Evolutionary conservation across 2,113 vertebrate genomes (phyloP), one percentile per base, ranked within the genome.

Genomic region (Eleginops maclovinus): DNA sequence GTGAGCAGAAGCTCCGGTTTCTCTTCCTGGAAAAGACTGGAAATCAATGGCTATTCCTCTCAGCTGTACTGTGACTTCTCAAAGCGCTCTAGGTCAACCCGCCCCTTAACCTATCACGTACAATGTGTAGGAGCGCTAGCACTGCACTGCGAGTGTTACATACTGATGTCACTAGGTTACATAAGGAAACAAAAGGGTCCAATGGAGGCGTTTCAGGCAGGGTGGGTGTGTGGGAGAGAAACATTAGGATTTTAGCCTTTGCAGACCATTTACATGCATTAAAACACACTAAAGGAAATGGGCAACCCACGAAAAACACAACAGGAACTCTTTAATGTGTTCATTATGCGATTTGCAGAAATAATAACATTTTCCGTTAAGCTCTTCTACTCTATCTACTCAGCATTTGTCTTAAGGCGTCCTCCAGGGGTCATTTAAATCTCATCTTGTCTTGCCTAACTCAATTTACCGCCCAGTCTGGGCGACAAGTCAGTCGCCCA

Each of bases 371-470:
- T 3, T 41, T 50, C 28, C 0, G 2, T 68, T 17, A 26, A 28
- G 17, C 14, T 2, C 2, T 11, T 3, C 43, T n/a, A n/a, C n/a
- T n/a, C n/a, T 64, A 61, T 16, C 40, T 0, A 11, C 63, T 64
- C 24, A 22, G 19, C 14, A 65, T 86, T 78, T 56, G 43, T 81
- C 67, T 81, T 36, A 36, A 36, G 1, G 31, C 17, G 58, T 58
- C 47, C 21, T 14, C 16, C n/a, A 5, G 53, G 72, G 77, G 60
- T 85, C 67, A 73, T 88, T 85, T 74, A 15, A 81, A 61, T 69
- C 75, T 72, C 49, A 49, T 73, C 69, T 76, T 0, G 3, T 83
- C 49, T 55, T 74, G 49, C 67, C 75, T 19, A 68, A 80, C 58
- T 44, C n/a, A 75, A 82, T 86, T 77, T 75, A 56, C 70, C 62